Evolutionary conservation across 2,113 vertebrate species (phyloP), one percentile per base, ranked within the genome.

Genomic region (Nansenia antarctica): DNA sequence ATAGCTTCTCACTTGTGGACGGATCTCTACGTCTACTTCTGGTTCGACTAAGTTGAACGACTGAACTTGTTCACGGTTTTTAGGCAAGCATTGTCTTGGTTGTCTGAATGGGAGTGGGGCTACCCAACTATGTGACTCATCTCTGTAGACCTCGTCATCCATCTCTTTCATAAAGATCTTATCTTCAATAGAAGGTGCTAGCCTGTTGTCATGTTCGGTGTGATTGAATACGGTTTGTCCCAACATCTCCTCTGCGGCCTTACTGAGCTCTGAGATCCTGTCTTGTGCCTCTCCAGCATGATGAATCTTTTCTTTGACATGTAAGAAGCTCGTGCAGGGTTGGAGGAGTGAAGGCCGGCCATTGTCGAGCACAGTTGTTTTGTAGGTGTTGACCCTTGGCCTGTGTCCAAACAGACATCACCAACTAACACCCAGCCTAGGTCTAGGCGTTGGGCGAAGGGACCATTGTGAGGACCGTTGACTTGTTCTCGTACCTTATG

Each of bases 401-500:
- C n/a, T 65, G 47, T 52, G 47, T 6, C 47, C 47, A 52, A 22
- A 18, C 47, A 52, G 47, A 52, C 20, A n/a, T 22, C 47, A 5
- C 47, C 3, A 22, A 52, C 47, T 52, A 18, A 22, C 18, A 18
- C 14, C 47, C 47, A 52, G 47, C 47, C 11, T 20, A n/a, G 47
- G 47, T 52, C 47, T 1, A 20, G 47, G 47, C 47, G 2, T 22
- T n/a, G n/a, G n/a, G n/a, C n/a, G n/a, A n/a, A n/a, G n/a, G 11
- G 9, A 3, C 8, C 3, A 14, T 39, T 49, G 45, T 18, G 47
- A 20, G 47, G 47, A 20, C 6, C 35, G 11, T 37, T 37, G 9
- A 72, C 18, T 5, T 60, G 62, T 20, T 72, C 20, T 27, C 62
- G 54, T 3, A 72, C 70, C 26, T 65, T 72, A 30, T 72, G 70